Evolutionary conservation across 1,140 invertebrate species (phyloP), one percentile per base, ranked within the genome.

Genomic region (Caenorhabditis briggsae): DNA sequence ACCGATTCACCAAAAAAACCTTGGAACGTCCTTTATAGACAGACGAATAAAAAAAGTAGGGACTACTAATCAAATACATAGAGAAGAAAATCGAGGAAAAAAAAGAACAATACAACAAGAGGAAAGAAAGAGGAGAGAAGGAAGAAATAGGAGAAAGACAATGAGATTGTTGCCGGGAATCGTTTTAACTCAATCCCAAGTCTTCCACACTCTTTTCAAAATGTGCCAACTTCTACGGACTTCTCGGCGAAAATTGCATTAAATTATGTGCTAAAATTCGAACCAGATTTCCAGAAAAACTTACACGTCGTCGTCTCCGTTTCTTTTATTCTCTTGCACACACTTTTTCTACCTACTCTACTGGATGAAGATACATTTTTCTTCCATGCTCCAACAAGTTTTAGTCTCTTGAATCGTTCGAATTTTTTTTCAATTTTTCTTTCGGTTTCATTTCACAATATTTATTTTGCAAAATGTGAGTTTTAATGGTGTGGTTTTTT

Each of bases 351-450:
- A 78, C 70, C 70, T 78, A 78, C 70, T 11, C 5, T 53, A 2
- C 70, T 18, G 43, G 25, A 23, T 48, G 46, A 33, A 33, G 70
- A 78, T 78, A 78, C 70, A 46, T 78, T 61, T 61, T 61, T 78
- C 70, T 43, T 78, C 70, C 70, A 78, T 78, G 70, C 70, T 78
- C 50, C 70, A 78, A 50, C 70, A 78, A 78, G 43, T 78, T 70
- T 78, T 50, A 46, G 70, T 50, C 70, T 78, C n/a, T 7, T 53
- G 70, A 78, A 78, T 78, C 70, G 70, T 78, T 78, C 70, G 70
- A 78, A 50, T 5, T 78, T 48, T 23, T 78, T 48, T 53, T 78
- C 43, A 53, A 50, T 78, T 46, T 78, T 46, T 78, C 70, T 53
- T 50, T 50, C 33, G 33, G 33, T 78, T 50, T 46, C n/a, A 16